Percentiles rank a stretch among this genome's conserved stretches.
These are phyloP conservation scores for Anthophora plumipes DNA, from an alignment of 2,888 invertebrate species.

Conservation along the genomic window DNA sequence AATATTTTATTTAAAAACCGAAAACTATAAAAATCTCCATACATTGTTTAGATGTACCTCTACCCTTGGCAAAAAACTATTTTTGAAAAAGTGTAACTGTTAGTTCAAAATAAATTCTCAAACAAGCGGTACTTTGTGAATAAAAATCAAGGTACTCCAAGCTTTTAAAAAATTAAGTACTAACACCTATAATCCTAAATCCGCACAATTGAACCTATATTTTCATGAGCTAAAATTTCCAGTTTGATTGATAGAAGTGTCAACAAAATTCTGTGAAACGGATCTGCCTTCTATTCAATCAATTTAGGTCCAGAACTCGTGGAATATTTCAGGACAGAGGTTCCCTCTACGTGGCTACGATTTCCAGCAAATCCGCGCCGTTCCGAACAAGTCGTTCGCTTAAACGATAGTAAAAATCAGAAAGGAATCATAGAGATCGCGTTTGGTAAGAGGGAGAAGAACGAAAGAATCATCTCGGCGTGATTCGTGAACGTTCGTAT, in stretches of 20 bases:
- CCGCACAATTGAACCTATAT: too few species aligned
- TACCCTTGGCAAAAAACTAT: too few species aligned
- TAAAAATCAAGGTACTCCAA: too few species aligned
- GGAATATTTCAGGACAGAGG: slow-evolving; percentile 6
- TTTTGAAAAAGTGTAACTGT: too few species aligned
- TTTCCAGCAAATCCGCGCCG: slow-evolving; percentile 6
- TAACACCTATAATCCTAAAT: too few species aligned
- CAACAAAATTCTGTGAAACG: neutral
- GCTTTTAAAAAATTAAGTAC: too few species aligned
- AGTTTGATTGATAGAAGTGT: neutral
- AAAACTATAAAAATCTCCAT: too few species aligned
- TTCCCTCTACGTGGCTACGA: neutral
- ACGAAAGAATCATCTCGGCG: neutral
- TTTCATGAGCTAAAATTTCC: neutral
- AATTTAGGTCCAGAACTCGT: neutral
- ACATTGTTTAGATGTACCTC: too few species aligned
- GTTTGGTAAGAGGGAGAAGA: neutral
- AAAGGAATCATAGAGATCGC: slow-evolving; percentile 15
- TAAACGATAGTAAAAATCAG: slow-evolving; percentile 26
- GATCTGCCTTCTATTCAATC: neutral
- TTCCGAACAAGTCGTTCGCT: slow-evolving; percentile 20
- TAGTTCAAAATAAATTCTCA: too few species aligned
- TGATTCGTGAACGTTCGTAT: slow-evolving; percentile 3
- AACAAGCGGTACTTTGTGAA: too few species aligned
- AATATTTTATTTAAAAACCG: too few species aligned